Percentiles rank a stretch among this genome's conserved stretches.
Conservation (phyloP, 2,888 invertebrate species). For the Stenodera caucasica region DNA sequence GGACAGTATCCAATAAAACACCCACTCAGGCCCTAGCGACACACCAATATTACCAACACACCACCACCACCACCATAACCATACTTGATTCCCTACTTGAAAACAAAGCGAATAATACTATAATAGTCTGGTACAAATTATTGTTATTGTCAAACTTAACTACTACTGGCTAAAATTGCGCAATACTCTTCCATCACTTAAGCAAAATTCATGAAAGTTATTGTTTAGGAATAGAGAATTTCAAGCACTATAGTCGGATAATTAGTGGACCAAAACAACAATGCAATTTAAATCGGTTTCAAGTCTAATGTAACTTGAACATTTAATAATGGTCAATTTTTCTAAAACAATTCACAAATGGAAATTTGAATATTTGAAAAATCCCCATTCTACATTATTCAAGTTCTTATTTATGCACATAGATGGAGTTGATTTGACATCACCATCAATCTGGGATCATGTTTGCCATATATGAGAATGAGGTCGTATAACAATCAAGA, state of each 20-base stretch:
- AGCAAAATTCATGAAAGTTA: background rate
- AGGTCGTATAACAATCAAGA: background rate
- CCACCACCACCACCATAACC: slow-evolving; percentile 29
- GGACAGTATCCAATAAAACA: slow-evolving; percentile 38
- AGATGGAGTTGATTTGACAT: no score
- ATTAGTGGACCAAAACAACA: background rate
- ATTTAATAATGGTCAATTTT: no score
- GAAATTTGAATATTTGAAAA: no score
- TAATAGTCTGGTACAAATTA: slow-evolving; percentile 36
- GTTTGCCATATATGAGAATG: background rate
- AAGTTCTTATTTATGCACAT: no score
- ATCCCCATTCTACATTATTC: no score
- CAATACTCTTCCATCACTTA: background rate
- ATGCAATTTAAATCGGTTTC: background rate
- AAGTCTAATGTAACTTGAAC: background rate
- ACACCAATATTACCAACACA: slow-evolving; percentile 32
- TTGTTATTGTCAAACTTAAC: slow-evolving; percentile 40
- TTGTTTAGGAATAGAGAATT: background rate
- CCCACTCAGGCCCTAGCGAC: slow-evolving; percentile 33
- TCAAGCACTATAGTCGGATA: background rate
- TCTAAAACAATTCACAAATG: no score
- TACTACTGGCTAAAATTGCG: slow-evolving; percentile 16
- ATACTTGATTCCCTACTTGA: slow-evolving; percentile 13
- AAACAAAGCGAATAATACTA: slow-evolving; percentile 39
- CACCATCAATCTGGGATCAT: no score